Evolutionary conservation across 2,888 invertebrate genomes (phyloP).

Genomic region (Hyalella azteca): DNA sequence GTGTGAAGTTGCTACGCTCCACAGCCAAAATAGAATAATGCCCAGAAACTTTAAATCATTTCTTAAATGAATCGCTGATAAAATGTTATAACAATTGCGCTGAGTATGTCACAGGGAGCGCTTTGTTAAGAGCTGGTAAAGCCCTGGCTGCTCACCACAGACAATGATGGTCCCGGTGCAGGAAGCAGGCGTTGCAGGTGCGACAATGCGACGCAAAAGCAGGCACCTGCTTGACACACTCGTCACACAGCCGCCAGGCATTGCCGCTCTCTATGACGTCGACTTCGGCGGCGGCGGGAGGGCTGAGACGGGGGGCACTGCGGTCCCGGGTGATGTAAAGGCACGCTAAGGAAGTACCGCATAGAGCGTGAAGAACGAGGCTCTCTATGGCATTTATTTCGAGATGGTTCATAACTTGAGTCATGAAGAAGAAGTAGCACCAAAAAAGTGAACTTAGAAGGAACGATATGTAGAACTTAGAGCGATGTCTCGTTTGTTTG

Average conservation of each 20-base stretch:
- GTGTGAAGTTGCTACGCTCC: too few relatives aligned
- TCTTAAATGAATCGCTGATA: too few relatives aligned
- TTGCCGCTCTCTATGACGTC: slow-evolving; percentile 28
- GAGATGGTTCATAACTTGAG: slow-evolving; percentile 45
- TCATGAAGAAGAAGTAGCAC: slow-evolving; percentile 49
- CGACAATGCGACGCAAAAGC: slow-evolving; percentile 52
- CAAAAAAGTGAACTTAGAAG: slow-evolving; percentile 32
- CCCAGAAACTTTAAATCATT: too few relatives aligned
- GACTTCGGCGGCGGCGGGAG: slow-evolving; percentile 36
- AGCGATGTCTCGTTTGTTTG: slow-evolving; percentile 38
- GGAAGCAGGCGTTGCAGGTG: slow-evolving; percentile 50
- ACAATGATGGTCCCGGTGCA: slow-evolving; percentile 54
- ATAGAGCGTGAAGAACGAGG: slow-evolving; percentile 41
- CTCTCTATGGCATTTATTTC: slow-evolving; percentile 50
- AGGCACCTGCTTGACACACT: slow-evolving; percentile 48
- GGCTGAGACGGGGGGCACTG: slow-evolving; percentile 46
- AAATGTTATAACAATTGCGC: too few relatives aligned
- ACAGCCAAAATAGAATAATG: too few relatives aligned
- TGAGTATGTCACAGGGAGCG: too few relatives aligned
- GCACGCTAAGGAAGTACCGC: slow-evolving; percentile 41
- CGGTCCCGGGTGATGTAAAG: slow-evolving; percentile 46
- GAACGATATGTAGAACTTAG: slow-evolving; percentile 48
- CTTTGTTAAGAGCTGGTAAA: too few relatives aligned
- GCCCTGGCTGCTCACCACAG: slow-evolving; percentile 55
- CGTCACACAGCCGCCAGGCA: slow-evolving; percentile 45